Conservation (phyloP, 2,797 vertebrate species). For the Cossypha niveicapilla region DNA sequence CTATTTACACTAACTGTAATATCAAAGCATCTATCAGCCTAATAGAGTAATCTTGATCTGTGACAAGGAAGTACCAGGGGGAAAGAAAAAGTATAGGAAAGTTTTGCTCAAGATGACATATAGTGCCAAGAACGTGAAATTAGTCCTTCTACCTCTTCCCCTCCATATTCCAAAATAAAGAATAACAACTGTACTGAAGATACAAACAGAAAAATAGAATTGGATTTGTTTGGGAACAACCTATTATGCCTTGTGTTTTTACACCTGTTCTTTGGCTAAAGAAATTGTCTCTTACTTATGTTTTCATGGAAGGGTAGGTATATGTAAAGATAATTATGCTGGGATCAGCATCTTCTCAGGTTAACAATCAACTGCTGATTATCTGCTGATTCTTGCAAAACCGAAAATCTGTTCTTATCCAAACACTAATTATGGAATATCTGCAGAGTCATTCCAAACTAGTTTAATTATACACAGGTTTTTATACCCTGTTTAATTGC, state of each 20-base stretch:
- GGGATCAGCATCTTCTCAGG: constrained; percentile 51
- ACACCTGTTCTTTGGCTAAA: neutral
- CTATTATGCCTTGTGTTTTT: neutral
- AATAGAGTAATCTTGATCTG: neutral
- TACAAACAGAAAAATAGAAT: neutral
- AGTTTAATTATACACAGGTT: constrained; percentile 63
- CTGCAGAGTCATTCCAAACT: constrained; percentile 59
- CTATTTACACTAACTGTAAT: neutral
- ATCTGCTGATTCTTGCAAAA: constrained; percentile 67
- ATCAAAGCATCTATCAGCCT: neutral
- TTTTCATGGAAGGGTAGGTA: neutral
- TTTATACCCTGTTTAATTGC: constrained; percentile 52
- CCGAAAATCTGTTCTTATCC: constrained; percentile 53
- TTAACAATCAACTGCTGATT: constrained; percentile 59
- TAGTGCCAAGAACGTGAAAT: neutral
- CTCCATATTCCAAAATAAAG: neutral
- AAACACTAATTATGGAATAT: constrained; percentile 72
- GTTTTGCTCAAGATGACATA: neutral
- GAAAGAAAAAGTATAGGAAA: neutral
- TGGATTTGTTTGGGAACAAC: neutral
- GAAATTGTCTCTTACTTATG: neutral
- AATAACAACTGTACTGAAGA: neutral
- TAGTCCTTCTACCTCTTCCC: neutral
- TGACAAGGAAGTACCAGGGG: neutral
- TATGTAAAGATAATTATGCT: constrained; percentile 27